Percentiles rank a stretch among this genome's conserved stretches.
These are phyloP conservation scores for Erebia aethiops DNA, from an alignment of 2,888 invertebrate species.

Conservation along the genomic window DNA sequence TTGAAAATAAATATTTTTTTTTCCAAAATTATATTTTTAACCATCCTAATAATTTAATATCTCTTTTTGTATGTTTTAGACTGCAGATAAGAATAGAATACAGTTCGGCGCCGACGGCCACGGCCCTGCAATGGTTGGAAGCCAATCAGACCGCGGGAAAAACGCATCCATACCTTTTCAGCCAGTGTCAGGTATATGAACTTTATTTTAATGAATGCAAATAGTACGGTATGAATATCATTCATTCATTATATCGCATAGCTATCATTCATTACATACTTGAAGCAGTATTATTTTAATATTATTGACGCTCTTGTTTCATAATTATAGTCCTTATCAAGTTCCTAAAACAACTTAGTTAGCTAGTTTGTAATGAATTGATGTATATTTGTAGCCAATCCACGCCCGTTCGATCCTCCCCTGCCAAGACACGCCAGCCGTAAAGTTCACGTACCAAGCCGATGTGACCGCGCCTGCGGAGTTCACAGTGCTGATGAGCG, in stretches of 20 bases:
- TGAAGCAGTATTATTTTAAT: too few species aligned
- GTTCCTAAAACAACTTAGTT: too few species aligned
- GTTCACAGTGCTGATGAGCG: constrained; percentile 95
- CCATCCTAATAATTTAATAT: too few species aligned
- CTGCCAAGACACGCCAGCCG: constrained; percentile 95
- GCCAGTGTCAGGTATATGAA: constrained; percentile 87
- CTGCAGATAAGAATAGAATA: constrained; percentile 86
- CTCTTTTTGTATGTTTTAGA: constrained; percentile 54
- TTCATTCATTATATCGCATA: too few species aligned
- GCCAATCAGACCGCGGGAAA: constrained; percentile 95
- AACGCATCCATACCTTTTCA: constrained; percentile 92
- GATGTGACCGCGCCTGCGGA: constrained; percentile 87
- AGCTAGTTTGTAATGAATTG: too few species aligned
- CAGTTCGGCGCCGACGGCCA: constrained; percentile 89
- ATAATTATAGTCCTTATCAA: too few species aligned
- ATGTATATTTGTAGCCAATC: constrained; percentile 85
- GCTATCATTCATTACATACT: too few species aligned
- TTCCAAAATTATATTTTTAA: too few species aligned
- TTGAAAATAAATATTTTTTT: too few species aligned
- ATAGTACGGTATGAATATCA: too few species aligned
- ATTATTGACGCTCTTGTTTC: too few species aligned
- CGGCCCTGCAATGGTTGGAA: constrained; percentile 94
- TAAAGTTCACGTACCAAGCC: constrained; percentile 93
- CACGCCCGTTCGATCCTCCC: constrained; percentile 95
- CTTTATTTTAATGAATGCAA: not conserved